These are phyloP conservation scores for Acanthiza pusilla DNA, from an alignment of 2,797 vertebrate species.

Conservation along the genomic window DNA sequence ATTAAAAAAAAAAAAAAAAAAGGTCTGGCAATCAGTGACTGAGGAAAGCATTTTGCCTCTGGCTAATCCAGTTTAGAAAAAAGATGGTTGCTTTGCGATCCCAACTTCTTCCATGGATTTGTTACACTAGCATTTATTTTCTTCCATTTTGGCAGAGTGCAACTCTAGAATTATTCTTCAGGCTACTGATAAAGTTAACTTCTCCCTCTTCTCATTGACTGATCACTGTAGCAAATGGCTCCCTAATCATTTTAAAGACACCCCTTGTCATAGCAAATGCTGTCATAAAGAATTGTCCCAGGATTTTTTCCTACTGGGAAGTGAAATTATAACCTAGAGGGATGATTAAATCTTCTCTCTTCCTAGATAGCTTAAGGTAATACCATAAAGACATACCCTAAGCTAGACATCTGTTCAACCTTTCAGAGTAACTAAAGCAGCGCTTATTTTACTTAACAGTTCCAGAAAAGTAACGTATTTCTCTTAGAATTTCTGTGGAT, in stretches of 20 bases:
- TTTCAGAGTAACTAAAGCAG: neutral
- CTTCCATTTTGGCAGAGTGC: neutral
- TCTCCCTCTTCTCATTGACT: neutral
- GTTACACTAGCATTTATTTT: neutral
- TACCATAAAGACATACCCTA: neutral
- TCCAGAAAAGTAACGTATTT: neutral
- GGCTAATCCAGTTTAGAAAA: constrained; percentile 19
- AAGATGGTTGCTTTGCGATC: neutral
- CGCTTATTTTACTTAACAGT: neutral
- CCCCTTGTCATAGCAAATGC: neutral
- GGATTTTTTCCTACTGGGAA: neutral
- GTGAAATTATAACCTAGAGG: neutral
- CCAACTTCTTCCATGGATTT: neutral
- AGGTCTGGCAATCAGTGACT: neutral
- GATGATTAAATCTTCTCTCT: neutral
- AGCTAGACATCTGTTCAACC: neutral
- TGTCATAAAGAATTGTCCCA: neutral
- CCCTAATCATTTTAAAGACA: neutral
- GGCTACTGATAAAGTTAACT: neutral
- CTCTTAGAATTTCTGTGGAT: neutral
- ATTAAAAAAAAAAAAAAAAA: neutral
- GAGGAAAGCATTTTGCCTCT: constrained; percentile 20
- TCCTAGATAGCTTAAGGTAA: neutral
- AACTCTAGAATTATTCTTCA: neutral
- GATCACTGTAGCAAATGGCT: neutral